Conservation (phyloP, 2,888 invertebrate species). For the Agrochola circellaris region DNA sequence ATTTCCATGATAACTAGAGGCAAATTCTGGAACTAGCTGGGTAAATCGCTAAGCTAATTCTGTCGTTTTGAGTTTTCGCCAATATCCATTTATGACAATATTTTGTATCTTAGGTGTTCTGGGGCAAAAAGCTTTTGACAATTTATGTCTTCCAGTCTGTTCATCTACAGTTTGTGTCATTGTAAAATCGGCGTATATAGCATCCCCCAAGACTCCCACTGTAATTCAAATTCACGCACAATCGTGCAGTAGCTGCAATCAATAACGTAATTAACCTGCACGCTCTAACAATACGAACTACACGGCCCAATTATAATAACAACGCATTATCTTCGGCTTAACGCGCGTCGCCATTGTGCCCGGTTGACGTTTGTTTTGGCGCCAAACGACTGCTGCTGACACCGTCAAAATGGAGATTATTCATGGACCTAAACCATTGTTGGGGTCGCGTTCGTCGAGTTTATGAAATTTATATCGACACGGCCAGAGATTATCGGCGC, state of each 20-base stretch:
- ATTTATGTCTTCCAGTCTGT: not conserved
- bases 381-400: conserved; percentile 70
- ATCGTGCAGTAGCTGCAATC: conserved; percentile 46
- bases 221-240: conserved; percentile 36
- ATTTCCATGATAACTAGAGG: not conserved
- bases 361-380: conserved; percentile 71
- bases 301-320: conserved; percentile 68
- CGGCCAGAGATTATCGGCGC: conserved; percentile 68
- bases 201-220: not conserved
- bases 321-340: conserved; percentile 69
- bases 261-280: conserved; percentile 67
- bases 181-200: not conserved
- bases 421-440: conserved; percentile 69
- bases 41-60: not conserved
- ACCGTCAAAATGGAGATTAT: conserved; percentile 72
- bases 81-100: not conserved
- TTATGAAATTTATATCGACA: conserved; percentile 73
- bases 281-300: conserved; percentile 62
- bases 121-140: not conserved
- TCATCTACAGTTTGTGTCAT: not conserved
- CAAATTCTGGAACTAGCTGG: not conserved
- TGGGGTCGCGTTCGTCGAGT: conserved; percentile 61
- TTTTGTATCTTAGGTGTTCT: not conserved
- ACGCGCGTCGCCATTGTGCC: conserved; percentile 67
- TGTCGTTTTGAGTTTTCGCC: not conserved